These are phyloP conservation scores for Xestia xanthographa DNA, from an alignment of 2,888 invertebrate genomes.

Conservation along the genomic window DNA sequence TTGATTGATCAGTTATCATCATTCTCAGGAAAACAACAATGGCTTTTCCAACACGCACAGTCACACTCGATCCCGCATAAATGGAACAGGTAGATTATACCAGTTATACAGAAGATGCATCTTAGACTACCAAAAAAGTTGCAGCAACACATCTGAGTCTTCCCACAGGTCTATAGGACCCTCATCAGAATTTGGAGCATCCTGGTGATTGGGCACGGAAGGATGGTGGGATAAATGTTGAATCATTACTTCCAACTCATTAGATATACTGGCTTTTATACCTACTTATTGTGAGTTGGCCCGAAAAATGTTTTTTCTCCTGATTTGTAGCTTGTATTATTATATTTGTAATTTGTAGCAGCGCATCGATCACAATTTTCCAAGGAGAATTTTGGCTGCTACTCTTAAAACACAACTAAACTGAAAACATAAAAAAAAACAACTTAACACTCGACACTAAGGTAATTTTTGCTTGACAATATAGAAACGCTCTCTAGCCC, in stretches of 20 bases:
- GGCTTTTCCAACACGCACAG: conserved; percentile 53
- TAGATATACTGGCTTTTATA: neutral
- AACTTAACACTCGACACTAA: too few species aligned
- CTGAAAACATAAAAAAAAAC: neutral
- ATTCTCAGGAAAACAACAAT: conserved; percentile 44
- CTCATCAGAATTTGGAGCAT: neutral
- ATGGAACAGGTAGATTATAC: conserved; percentile 54
- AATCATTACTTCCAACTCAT: conserved; percentile 5
- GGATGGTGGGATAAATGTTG: neutral
- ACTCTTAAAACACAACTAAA: neutral
- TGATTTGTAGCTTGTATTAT: neutral
- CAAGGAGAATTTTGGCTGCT: neutral
- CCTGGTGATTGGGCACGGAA: neutral
- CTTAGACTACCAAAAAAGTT: conserved; percentile 75
- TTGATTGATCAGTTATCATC: conserved; percentile 8
- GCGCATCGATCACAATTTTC: neutral
- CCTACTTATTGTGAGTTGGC: neutral
- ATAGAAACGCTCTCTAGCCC: too few species aligned
- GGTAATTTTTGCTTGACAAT: too few species aligned
- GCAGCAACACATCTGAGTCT: conserved; percentile 73
- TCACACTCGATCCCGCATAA: conserved; percentile 58
- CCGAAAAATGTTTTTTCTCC: neutral
- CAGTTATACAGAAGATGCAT: conserved; percentile 64
- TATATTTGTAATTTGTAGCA: too few species aligned
- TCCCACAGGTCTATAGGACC: neutral